Conservation (phyloP, 2,797 vertebrate genomes). For the Acanthiza pusilla region DNA sequence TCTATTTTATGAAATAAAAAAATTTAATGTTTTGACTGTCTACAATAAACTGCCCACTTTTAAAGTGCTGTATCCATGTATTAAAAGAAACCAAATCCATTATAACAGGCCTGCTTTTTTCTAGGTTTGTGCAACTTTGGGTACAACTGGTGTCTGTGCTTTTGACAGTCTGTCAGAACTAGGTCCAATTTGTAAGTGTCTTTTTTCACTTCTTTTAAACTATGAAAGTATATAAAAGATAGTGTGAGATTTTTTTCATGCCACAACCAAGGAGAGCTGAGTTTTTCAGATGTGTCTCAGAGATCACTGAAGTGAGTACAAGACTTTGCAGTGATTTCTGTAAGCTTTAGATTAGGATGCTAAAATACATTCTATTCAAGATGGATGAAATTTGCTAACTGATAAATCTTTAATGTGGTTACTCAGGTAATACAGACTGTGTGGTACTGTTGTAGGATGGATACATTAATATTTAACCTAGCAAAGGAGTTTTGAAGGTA, state of each 20-base stretch:
- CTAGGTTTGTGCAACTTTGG: constrained; percentile 91
- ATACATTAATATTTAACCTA: neutral
- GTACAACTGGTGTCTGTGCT: constrained; percentile 93
- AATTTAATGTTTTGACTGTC: neutral
- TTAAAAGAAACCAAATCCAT: neutral
- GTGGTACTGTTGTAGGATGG: neutral
- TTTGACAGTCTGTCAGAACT: constrained; percentile 90
- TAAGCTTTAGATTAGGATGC: neutral
- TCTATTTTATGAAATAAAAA: neutral
- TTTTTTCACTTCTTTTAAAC: neutral
- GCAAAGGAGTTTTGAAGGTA: neutral
- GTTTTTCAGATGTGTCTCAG: neutral
- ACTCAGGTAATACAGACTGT: neutral
- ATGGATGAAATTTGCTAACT: neutral
- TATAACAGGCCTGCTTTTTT: constrained; percentile 18
- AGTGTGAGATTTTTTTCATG: neutral
- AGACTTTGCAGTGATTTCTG: neutral
- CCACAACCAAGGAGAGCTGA: neutral
- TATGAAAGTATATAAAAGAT: neutral
- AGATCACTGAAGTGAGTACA: neutral
- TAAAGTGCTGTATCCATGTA: neutral
- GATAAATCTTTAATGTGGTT: neutral
- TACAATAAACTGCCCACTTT: neutral
- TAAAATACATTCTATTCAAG: neutral
- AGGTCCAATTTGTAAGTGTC: constrained; percentile 88